These are phyloP conservation scores for Pollenia amentaria DNA, from an alignment of 2,888 invertebrate genomes.

Conservation along the genomic window DNA sequence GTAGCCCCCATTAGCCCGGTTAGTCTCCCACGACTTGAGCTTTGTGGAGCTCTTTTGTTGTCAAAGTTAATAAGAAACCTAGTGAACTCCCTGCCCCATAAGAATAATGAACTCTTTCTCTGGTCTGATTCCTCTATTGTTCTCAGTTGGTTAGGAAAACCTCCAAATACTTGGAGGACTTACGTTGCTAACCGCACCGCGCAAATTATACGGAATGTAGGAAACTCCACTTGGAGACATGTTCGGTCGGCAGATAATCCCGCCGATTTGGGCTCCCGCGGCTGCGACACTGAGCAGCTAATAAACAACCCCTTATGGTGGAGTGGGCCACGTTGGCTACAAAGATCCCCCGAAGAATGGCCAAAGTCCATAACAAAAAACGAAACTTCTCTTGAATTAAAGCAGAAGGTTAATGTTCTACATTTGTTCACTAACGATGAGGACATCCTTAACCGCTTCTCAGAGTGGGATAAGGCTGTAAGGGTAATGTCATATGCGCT, in stretches of 20 bases:
- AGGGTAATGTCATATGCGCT: not conserved
- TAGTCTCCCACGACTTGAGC: constrained; percentile 64
- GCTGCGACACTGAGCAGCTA: too few species aligned
- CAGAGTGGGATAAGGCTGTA: constrained; percentile 17
- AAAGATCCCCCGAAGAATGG: constrained; percentile 21
- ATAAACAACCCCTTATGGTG: constrained; percentile 56
- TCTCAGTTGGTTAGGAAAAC: not conserved
- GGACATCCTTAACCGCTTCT: not conserved
- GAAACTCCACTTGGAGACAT: too few species aligned
- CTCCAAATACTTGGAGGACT: not conserved
- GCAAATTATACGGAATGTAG: not conserved
- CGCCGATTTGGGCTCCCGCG: too few species aligned
- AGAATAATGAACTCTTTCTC: too few species aligned
- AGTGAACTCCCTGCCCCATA: too few species aligned
- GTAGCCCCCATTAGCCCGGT: constrained; percentile 67
- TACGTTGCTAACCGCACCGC: not conserved
- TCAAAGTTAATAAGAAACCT: constrained; percentile 1
- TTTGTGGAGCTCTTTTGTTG: constrained; percentile 67
- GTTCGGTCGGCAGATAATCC: too few species aligned
- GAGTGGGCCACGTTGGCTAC: constrained; percentile 62
- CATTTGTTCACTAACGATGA: not conserved
- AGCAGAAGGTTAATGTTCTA: not conserved
- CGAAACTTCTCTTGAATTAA: not conserved
- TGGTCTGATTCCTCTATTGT: too few species aligned
- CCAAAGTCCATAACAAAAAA: constrained; percentile 2